phyloP scores from a whole-genome alignment of 2,113 vertebrate genomes.

The Stegostoma tigrinum region DNA sequence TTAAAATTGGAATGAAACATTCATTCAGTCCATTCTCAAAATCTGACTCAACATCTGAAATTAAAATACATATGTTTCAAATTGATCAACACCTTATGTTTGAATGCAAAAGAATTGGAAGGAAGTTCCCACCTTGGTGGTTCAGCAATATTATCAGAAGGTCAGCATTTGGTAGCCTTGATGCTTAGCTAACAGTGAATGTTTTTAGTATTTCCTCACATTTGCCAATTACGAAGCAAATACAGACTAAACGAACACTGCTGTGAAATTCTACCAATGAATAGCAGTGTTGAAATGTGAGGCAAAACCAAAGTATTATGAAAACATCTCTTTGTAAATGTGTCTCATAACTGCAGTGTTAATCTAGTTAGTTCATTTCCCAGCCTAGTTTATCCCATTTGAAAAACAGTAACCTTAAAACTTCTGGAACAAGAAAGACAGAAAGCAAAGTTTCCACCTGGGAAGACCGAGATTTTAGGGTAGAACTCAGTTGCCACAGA shows the following conservation, averaged over 20 bases:
- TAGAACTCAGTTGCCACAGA: neutral
- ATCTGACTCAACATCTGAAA: neutral
- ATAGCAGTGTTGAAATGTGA: neutral
- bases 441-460: neutral
- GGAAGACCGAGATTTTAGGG: neutral
- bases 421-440: neutral
- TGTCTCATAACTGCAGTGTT: neutral
- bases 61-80: neutral
- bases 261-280: neutral
- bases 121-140: neutral
- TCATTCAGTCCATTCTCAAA: neutral
- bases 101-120: neutral
- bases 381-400: neutral
- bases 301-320: neutral
- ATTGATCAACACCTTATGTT: neutral
- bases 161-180: neutral
- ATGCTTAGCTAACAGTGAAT: neutral
- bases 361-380: neutral
- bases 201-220: conserved; percentile 10
- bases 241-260: neutral
- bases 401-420: neutral
- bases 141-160: neutral
- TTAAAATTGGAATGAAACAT: neutral
- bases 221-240: conserved; percentile 20
- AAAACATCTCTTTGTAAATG: neutral